These are phyloP conservation scores for Acanthosepion esculentum DNA, from an alignment of 2,888 invertebrate genomes.

Conservation along the genomic window DNA sequence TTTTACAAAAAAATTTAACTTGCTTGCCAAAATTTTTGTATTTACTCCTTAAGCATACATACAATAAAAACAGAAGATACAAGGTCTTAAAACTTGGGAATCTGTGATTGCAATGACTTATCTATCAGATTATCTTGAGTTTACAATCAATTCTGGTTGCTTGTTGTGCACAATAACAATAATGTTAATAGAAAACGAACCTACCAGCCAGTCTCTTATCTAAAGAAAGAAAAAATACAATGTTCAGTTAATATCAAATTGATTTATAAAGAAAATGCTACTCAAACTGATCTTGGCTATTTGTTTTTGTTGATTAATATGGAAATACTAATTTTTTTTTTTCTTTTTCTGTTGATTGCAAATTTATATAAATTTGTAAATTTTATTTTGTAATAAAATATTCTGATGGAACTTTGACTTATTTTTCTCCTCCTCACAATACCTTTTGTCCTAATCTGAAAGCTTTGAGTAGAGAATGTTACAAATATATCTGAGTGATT, in stretches of 20 bases:
- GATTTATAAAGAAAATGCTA: background rate
- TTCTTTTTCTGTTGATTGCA: background rate
- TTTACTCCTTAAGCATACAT: background rate
- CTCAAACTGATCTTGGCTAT: background rate
- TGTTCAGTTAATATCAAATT: background rate
- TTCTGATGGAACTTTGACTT: background rate
- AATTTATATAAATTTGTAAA: background rate
- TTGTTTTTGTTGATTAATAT: slow-evolving; percentile 4
- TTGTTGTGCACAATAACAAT: background rate
- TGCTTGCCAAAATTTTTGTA: background rate
- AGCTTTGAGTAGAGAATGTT: too few relatives aligned
- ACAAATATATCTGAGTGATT: too few relatives aligned
- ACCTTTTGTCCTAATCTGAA: background rate
- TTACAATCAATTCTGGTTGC: background rate
- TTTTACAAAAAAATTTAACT: background rate
- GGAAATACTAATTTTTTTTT: background rate
- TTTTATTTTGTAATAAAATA: slow-evolving; percentile 20
- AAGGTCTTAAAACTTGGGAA: too few relatives aligned
- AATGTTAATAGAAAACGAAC: background rate
- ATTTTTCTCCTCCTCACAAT: background rate
- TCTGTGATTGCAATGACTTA: background rate
- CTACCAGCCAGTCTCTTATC: background rate
- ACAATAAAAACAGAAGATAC: background rate
- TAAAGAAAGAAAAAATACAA: background rate
- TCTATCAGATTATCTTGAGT: background rate